Percentiles rank a stretch among this genome's conserved stretches.
Conservation (phyloP, 2,797 vertebrate genomes). For the Notolabrus celidotus region DNA sequence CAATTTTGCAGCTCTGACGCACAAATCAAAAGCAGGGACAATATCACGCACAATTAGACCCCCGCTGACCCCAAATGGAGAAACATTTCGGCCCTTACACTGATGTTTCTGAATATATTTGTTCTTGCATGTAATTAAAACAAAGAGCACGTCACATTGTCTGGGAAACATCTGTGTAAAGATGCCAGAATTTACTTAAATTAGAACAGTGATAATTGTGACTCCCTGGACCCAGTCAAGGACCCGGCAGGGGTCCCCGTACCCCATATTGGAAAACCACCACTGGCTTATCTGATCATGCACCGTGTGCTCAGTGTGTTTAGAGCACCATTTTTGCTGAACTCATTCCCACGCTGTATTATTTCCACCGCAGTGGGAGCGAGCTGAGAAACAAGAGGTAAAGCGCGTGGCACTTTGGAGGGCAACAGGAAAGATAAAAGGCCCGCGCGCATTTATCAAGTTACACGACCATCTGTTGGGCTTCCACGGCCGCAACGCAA, state of each 20-base stretch:
- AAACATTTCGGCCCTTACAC: not conserved
- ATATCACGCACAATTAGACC: slow-evolving; percentile 24
- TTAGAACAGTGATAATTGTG: not conserved
- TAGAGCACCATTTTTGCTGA: slow-evolving; percentile 34
- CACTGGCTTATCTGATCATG: slow-evolving; percentile 9
- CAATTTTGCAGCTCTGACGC: slow-evolving; percentile 36
- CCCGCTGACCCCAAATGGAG: slow-evolving; percentile 36
- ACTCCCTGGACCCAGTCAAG: not conserved
- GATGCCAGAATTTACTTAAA: not conserved
- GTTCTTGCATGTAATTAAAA: slow-evolving; percentile 3
- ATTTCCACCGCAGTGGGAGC: slow-evolving; percentile 46
- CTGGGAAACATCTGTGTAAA: not conserved
- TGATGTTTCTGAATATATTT: not conserved
- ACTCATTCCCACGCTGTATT: slow-evolving; percentile 40
- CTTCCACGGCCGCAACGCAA: slow-evolving; percentile 65
- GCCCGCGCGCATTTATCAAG: slow-evolving; percentile 78
- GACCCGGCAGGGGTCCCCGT: slow-evolving; percentile 30
- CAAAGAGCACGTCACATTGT: not conserved
- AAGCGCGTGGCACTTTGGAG: slow-evolving; percentile 52
- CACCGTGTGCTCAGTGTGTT: slow-evolving; percentile 7
- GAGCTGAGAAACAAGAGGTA: slow-evolving; percentile 34
- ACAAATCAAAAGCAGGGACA: slow-evolving; percentile 37
- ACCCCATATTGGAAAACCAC: slow-evolving; percentile 19
- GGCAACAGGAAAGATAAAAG: slow-evolving; percentile 62
- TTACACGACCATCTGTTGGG: slow-evolving; percentile 79